A percentile compares a stretch with the other conserved stretches of the same genome.
Evolutionary conservation across 2,797 vertebrate genomes (phyloP).

Genomic region (Macrochelys suwanniensis): DNA sequence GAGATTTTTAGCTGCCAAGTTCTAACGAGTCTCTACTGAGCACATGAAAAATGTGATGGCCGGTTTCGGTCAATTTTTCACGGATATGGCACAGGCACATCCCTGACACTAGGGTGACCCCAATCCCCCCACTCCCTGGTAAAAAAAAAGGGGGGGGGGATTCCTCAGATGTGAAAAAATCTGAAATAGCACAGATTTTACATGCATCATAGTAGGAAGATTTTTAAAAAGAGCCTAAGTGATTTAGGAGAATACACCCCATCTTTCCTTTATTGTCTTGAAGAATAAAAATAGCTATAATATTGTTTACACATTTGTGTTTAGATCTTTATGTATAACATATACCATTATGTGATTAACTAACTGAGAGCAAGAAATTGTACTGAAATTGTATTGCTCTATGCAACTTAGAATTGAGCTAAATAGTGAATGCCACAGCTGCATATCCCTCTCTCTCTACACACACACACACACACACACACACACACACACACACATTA

Average conservation of each 20-base stretch:
- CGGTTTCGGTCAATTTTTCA: background rate
- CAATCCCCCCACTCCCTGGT: accelerated
- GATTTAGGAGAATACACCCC: background rate
- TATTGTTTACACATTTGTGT: background rate
- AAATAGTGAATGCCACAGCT: background rate
- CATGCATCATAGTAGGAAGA: background rate
- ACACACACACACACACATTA: background rate
- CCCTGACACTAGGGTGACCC: background rate
- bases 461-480: accelerated
- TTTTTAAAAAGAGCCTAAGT: background rate
- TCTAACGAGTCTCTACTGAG: background rate
- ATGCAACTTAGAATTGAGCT: background rate
- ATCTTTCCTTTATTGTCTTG: background rate
- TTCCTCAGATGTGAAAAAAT: background rate
- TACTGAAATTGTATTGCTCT: background rate
- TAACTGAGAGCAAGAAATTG: background rate
- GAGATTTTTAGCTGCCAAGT: background rate
- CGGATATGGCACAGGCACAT: background rate
- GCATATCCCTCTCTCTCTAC: background rate
- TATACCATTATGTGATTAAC: background rate
- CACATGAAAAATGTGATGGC: background rate
- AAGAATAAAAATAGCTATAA: background rate
- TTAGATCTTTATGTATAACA: background rate
- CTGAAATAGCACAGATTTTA: background rate
- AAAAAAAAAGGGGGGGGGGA: background rate